phyloP scores from a whole-genome alignment of 2,113 vertebrate genomes.

The Speoplatyrhinus poulsoni region DNA sequence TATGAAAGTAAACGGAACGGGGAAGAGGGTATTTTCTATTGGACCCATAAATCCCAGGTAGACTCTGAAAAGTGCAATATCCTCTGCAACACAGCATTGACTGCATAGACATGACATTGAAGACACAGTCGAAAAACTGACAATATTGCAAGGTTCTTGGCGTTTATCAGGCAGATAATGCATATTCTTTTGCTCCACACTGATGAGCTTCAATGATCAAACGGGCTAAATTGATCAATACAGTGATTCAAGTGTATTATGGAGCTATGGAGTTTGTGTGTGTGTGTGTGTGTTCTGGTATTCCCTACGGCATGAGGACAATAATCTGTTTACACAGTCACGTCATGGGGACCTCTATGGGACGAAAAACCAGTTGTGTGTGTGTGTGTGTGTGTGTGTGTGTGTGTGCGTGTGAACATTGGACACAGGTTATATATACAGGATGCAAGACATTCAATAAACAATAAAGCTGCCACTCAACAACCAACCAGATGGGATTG shows the following conservation, averaged over 20 bases:
- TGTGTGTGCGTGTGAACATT: not conserved
- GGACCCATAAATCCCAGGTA: slow-evolving; percentile 59
- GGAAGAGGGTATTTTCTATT: slow-evolving; percentile 59
- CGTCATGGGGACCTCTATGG: too few species aligned
- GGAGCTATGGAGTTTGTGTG: too few species aligned
- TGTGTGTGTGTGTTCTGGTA: not conserved
- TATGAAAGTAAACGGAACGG: slow-evolving; percentile 41
- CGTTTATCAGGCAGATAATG: slow-evolving; percentile 23
- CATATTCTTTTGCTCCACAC: not conserved
- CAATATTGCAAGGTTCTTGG: slow-evolving; percentile 24
- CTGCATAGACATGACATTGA: slow-evolving; percentile 68
- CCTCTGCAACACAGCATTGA: slow-evolving; percentile 49
- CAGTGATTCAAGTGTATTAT: not conserved
- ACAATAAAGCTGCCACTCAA: not conserved
- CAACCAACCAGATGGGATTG: too few species aligned
- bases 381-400: too few species aligned
- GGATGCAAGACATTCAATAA: not conserved
- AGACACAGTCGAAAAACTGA: slow-evolving; percentile 59
- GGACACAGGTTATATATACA: not conserved
- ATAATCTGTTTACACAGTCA: too few species aligned
- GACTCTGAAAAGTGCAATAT: slow-evolving; percentile 54
- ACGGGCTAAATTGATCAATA: not conserved
- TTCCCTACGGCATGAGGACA: too few species aligned
- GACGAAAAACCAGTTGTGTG: slow-evolving; percentile 18
- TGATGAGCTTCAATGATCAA: not conserved